These are phyloP conservation scores for Electrophaes corylata DNA, from an alignment of 2,888 invertebrate species.

Conservation along the genomic window DNA sequence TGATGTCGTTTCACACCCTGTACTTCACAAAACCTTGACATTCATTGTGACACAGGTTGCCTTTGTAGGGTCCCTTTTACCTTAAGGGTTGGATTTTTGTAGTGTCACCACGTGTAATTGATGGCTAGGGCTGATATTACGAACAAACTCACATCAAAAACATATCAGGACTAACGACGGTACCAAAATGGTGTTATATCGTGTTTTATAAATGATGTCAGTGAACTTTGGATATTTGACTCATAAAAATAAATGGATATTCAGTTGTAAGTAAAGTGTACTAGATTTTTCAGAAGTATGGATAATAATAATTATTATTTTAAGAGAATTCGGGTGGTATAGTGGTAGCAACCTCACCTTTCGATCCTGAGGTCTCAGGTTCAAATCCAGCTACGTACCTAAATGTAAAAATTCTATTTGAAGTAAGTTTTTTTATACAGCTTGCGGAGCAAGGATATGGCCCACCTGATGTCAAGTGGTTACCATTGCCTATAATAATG, in stretches of 20 bases:
- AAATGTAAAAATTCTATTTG: no score
- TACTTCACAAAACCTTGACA: conserved; percentile 20
- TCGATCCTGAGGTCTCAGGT: no score
- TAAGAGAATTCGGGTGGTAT: no score
- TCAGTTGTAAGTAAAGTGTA: neutral
- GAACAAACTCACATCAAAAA: conserved; percentile 38
- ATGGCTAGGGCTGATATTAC: conserved; percentile 34
- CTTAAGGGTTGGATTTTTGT: conserved; percentile 38
- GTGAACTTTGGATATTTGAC: neutral
- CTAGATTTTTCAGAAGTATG: no score
- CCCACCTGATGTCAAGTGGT: no score
- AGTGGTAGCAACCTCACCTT: no score
- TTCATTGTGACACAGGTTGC: conserved; percentile 24
- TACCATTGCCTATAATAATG: no score
- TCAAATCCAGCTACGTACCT: no score
- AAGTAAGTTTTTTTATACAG: no score
- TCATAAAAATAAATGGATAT: neutral
- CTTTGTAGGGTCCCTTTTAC: conserved; percentile 21
- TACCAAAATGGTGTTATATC: conserved; percentile 15
- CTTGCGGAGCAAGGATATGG: no score
- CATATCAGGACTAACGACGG: conserved; percentile 39
- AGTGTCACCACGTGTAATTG: conserved; percentile 38
- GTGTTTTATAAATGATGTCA: conserved; percentile 6
- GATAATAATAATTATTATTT: no score
- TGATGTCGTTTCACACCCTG: neutral